Evolutionary conservation across 1,140 invertebrate species (phyloP).

Genomic region (Solen grandis): DNA sequence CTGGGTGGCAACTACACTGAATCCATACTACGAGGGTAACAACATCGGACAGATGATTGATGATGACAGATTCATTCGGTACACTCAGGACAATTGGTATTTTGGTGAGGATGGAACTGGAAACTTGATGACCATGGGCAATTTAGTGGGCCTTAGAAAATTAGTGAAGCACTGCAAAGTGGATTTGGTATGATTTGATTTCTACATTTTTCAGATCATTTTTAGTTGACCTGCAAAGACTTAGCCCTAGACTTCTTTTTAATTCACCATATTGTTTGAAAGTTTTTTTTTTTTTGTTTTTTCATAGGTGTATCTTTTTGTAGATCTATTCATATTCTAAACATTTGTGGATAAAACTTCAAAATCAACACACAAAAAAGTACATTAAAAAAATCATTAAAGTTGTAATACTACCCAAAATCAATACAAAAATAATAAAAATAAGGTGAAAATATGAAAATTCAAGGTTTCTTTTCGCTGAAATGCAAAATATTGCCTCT

Average conservation of each 20-base stretch:
- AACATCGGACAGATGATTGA: conserved; percentile 86
- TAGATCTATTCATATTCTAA: no score
- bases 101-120: conserved; percentile 93
- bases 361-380: no score
- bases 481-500: no score
- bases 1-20: conserved; percentile 93
- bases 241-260: background rate
- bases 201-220: background rate
- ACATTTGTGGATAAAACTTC: no score
- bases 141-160: conserved; percentile 85
- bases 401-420: no score
- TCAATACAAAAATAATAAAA: no score
- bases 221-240: background rate
- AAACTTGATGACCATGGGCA: conserved; percentile 87
- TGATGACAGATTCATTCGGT: conserved; percentile 92
- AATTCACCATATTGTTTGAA: background rate
- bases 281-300: no score
- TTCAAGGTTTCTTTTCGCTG: no score
- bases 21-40: conserved; percentile 96
- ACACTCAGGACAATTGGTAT: conserved; percentile 90
- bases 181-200: conserved; percentile 76
- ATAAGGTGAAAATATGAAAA: no score
- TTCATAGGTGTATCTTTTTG: no score
- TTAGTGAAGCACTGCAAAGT: conserved; percentile 72
- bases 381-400: no score